These are phyloP conservation scores for Mus pahari DNA, from an alignment of 2,113 vertebrate genomes.

Conservation along the genomic window DNA sequence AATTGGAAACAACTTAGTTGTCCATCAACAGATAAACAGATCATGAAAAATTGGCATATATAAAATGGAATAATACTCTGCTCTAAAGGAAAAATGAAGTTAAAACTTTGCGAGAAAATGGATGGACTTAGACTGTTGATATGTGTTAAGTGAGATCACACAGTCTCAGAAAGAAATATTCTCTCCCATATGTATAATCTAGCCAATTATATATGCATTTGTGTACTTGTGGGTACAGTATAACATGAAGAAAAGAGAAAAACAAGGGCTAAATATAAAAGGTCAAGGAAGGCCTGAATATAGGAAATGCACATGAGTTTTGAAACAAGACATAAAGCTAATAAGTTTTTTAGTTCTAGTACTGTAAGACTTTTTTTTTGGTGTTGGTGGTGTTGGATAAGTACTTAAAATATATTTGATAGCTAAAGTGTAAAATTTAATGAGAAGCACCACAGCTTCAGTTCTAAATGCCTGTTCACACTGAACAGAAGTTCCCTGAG, in stretches of 20 bases:
- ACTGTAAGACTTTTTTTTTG: neutral
- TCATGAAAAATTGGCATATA: neutral
- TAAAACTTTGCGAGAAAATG: neutral
- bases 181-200: neutral
- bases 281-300: neutral
- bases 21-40: neutral
- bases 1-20: neutral
- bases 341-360: neutral
- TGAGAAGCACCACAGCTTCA: neutral
- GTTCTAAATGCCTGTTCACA: neutral
- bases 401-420: slow-evolving; percentile 2
- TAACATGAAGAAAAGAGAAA: neutral
- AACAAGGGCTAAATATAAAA: neutral
- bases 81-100: neutral
- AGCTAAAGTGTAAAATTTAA: neutral
- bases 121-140: neutral
- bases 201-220: neutral
- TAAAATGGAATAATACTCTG: neutral
- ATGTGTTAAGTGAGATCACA: neutral
- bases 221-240: neutral
- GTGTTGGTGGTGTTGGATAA: neutral
- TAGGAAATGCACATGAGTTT: neutral
- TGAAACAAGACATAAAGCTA: neutral
- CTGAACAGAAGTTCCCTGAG: neutral
- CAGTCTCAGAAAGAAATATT: neutral